These are phyloP conservation scores for Paratrypauchen microcephalus DNA, from an alignment of 2,797 vertebrate genomes.

Conservation along the genomic window DNA sequence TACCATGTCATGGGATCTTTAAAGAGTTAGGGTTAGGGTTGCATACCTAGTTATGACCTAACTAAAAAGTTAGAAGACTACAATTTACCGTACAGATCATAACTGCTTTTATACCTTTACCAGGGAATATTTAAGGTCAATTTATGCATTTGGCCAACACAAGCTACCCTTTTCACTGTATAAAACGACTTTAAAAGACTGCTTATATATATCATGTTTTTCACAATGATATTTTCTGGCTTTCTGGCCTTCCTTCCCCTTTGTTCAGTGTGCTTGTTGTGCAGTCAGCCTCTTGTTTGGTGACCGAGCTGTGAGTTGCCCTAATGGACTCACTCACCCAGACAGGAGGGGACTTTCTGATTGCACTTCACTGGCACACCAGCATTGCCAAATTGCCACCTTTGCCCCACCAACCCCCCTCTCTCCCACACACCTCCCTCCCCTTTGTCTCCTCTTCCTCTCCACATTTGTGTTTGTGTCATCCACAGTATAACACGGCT, in stretches of 20 bases:
- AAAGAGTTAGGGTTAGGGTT: too few species aligned
- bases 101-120: neutral
- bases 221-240: neutral
- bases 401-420: constrained; percentile 26
- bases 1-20: too few species aligned
- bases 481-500: constrained; percentile 33
- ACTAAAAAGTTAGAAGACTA: too few species aligned
- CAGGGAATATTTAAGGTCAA: neutral
- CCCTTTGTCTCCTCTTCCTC: neutral
- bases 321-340: constrained; percentile 46
- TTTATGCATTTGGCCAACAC: neutral
- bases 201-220: neutral
- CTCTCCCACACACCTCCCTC: neutral
- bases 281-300: constrained; percentile 31
- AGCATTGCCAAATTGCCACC: constrained; percentile 59
- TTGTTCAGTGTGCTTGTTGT: neutral
- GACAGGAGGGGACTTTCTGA: constrained; percentile 39
- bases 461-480: constrained; percentile 26
- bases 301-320: constrained; percentile 34
- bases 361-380: constrained; percentile 46
- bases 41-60: too few species aligned
- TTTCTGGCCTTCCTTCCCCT: neutral
- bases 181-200: neutral
- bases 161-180: neutral
- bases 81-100: neutral